Evolutionary conservation across 1,140 invertebrate species (phyloP), one percentile per base, ranked within the genome.

Genomic region (Scaptomyza hsui): DNA sequence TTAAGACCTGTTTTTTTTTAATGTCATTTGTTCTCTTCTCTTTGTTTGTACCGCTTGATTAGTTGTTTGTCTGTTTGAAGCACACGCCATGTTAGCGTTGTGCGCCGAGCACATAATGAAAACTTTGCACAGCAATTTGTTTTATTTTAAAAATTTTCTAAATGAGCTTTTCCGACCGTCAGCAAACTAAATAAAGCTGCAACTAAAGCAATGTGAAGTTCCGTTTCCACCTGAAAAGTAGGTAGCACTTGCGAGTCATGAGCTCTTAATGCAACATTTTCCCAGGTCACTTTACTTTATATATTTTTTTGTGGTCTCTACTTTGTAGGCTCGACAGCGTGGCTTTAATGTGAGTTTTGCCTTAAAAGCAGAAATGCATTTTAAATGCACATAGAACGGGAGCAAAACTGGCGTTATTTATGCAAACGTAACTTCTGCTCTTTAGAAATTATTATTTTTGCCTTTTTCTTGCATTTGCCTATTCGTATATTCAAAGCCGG

Each of bases 381-480:
- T 79, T 56, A 68, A 62, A 80, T 85, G 77, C 73, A 71, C 79
- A 79, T 61, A 81, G 74, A 88, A 86, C 55, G 71, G 61, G 82
- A 72, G 75, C 82, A 86, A 71, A 81, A 88, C 69, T 88, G 74
- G 41, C 74, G 78, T 86, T 86, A 78, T 78, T 86, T 88, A 86
- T 86, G 81, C 81, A 86, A 86, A 88, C 78, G 61, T 75, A 88
- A 82, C 82, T 88, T 88, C 78, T 78, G 71, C 81, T 75, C 82
- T 86, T 88, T 86, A 78, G 74, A 86, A 86, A 86, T 88, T 88
- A 86, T 86, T 86, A 88, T 85, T 80, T 80, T 81, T 55, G 60
- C 72, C 75, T 71, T 80, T 64, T 37, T 29, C 26, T 29, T 41
- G 48, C 64, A 56, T 79, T 76, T 18, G 56, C 67, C 59, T 60